A percentile compares a stretch with the other conserved stretches of the same genome.
Evolutionary conservation across 2,797 vertebrate species (phyloP).

Genomic region (Gadopsis marmoratus): DNA sequence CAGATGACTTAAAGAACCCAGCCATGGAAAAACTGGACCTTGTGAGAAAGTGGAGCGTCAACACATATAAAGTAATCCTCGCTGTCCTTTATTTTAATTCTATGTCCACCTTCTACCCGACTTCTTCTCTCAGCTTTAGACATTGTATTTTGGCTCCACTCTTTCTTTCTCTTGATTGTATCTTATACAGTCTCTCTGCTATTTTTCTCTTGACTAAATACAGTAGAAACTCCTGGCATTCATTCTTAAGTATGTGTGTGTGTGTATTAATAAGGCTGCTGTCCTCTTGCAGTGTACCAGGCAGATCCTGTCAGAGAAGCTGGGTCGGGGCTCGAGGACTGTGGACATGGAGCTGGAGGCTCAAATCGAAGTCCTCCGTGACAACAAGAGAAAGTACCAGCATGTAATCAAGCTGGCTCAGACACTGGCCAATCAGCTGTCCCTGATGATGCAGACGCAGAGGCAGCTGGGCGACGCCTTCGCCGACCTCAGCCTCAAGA

Average conservation of each 20-base stretch:
- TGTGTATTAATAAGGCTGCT: constrained; percentile 6
- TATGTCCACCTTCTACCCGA: constrained; percentile 12
- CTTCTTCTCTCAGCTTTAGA: constrained; percentile 5
- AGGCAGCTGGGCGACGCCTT: constrained; percentile 97
- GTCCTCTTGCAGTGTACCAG: constrained; percentile 90
- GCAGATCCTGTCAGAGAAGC: constrained; percentile 97
- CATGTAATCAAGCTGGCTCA: constrained; percentile 94
- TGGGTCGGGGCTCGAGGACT: constrained; percentile 97
- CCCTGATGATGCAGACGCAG: constrained; percentile 97
- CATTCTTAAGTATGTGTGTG: background rate
- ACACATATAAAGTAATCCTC: constrained; percentile 95
- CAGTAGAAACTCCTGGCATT: background rate
- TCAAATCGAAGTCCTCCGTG: constrained; percentile 95
- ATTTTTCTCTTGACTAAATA: background rate
- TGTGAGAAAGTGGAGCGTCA: constrained; percentile 98
- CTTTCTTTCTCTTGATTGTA: background rate
- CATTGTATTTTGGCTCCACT: constrained; percentile 8
- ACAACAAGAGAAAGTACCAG: constrained; percentile 98
- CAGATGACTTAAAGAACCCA: constrained; percentile 95
- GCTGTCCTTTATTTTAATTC: constrained; percentile 41
- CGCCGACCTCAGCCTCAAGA: constrained; percentile 98
- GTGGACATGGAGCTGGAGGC: constrained; percentile 98
- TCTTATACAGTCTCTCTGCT: background rate
- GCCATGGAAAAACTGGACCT: constrained; percentile 98
- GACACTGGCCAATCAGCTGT: constrained; percentile 92